Conservation (phyloP, 1,140 invertebrate species). For the Hylaeus volcanicus region DNA sequence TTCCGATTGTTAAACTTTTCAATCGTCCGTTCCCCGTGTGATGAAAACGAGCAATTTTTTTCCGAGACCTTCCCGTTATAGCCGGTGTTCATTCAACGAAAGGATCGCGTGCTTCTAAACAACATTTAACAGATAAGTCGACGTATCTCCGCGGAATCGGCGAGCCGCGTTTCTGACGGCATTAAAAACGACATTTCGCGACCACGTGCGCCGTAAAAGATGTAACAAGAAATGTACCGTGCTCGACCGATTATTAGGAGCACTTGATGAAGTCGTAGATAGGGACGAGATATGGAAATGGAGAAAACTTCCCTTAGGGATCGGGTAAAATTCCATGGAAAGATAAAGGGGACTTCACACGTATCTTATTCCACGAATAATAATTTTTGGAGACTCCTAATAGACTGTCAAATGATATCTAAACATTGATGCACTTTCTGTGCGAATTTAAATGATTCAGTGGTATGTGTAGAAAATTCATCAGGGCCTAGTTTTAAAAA, state of each 20-base stretch:
- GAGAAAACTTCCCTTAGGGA: background rate
- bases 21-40: background rate
- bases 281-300: background rate
- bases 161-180: background rate
- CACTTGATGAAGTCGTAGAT: background rate
- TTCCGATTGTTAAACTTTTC: too few relatives aligned
- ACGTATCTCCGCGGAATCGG: background rate
- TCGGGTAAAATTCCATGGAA: background rate
- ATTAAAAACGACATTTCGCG: background rate
- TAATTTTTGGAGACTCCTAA: too few relatives aligned
- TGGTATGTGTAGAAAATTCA: too few relatives aligned
- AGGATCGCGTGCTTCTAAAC: slow-evolving; percentile 44
- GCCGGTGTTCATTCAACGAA: slow-evolving; percentile 9
- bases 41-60: slow-evolving; percentile 38
- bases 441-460: too few relatives aligned
- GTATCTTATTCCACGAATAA: too few relatives aligned
- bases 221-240: background rate
- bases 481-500: too few relatives aligned
- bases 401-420: too few relatives aligned
- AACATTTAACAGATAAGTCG: slow-evolving; percentile 32
- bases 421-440: too few relatives aligned
- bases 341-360: too few relatives aligned
- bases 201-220: slow-evolving; percentile 1
- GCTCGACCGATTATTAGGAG: slow-evolving; percentile 2
- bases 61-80: slow-evolving; percentile 17